phyloP scores from a whole-genome alignment of 1,140 invertebrate species.

The Bombus sibiricus region DNA sequence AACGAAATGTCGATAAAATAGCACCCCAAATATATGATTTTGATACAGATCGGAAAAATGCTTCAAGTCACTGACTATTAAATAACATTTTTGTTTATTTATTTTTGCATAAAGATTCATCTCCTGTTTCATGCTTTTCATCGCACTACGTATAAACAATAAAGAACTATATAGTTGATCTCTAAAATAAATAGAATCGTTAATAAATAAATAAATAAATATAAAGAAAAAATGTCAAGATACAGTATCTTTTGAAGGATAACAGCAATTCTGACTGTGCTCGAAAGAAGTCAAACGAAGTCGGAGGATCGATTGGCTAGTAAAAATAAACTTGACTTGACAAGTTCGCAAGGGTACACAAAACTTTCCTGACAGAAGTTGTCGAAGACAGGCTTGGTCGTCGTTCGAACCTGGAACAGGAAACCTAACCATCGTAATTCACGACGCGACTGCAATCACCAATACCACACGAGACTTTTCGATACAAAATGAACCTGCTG shows the following conservation, averaged over 20 bases:
- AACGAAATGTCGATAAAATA: conserved; percentile 61
- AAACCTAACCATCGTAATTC: conserved; percentile 24
- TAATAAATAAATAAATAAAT: background rate
- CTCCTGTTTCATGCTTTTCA: no score
- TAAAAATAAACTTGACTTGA: conserved; percentile 54
- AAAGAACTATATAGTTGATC: no score
- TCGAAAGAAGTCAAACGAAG: background rate
- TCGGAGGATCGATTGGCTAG: conserved; percentile 39
- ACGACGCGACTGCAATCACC: conserved; percentile 14
- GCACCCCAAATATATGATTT: conserved; percentile 28
- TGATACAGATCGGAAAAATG: background rate
- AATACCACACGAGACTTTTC: no score
- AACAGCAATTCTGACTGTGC: background rate
- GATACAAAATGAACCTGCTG: background rate
- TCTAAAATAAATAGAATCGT: background rate
- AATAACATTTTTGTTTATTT: background rate
- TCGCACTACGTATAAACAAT: no score
- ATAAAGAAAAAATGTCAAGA: background rate
- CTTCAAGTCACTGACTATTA: background rate
- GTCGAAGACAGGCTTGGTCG: conserved; percentile 7
- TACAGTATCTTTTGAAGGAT: background rate
- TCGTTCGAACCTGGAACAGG: conserved; percentile 4
- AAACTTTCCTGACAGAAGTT: conserved; percentile 56
- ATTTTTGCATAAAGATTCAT: no score
- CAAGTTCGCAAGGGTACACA: conserved; percentile 36